Percentiles rank a stretch among this genome's conserved stretches.
Conservation (phyloP, 2,888 invertebrate genomes). For the Mythimna impura region DNA sequence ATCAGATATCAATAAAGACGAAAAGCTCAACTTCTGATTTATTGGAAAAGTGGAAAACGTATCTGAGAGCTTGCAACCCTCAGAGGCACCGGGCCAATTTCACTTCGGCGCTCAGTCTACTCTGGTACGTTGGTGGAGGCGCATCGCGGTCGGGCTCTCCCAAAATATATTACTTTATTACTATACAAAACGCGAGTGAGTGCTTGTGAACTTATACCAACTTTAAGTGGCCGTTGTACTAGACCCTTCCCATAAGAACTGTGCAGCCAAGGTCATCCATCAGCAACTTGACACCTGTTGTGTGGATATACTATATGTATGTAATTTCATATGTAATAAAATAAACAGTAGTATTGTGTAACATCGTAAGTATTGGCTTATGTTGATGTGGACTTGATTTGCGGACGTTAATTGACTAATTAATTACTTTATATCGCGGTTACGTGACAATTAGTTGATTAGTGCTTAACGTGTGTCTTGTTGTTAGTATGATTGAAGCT, state of each 20-base stretch:
- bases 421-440: conserved; percentile 36
- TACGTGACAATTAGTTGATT: conserved; percentile 55
- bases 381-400: conserved; percentile 46
- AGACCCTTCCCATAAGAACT: conserved; percentile 70
- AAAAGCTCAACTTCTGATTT: conserved; percentile 53
- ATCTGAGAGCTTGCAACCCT: conserved; percentile 78
- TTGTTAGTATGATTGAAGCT: conserved; percentile 27
- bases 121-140: conserved; percentile 75
- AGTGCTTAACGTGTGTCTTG: conserved; percentile 27
- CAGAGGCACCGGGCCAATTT: conserved; percentile 74
- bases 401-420: conserved; percentile 54
- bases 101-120: conserved; percentile 80
- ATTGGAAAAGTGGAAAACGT: conserved; percentile 68
- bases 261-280: conserved; percentile 82
- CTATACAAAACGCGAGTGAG: conserved; percentile 82
- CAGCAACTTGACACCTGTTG: conserved; percentile 86
- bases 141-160: conserved; percentile 67
- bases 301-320: conserved; percentile 82
- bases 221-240: conserved; percentile 75
- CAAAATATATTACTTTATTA: conserved; percentile 70
- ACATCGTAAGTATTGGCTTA: conserved; percentile 49
- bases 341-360: conserved; percentile 61
- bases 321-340: conserved; percentile 71
- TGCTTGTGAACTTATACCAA: conserved; percentile 80
- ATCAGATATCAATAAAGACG: conserved; percentile 6